phyloP scores from a whole-genome alignment of 2,797 vertebrate genomes.

The Anguilla anguilla region DNA sequence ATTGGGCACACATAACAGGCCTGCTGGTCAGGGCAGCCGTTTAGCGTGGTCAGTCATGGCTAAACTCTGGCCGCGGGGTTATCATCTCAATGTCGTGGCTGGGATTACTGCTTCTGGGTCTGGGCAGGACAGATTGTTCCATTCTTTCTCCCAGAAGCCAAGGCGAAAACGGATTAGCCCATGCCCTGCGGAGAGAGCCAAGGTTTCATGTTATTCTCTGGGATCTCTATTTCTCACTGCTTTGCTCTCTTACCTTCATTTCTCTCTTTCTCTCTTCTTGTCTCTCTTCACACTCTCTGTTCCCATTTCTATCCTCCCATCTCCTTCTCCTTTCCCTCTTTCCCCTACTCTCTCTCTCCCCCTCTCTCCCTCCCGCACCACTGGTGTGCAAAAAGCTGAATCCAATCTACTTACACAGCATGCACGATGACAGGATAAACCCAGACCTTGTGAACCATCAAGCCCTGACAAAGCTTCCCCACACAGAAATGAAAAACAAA shows the following conservation, averaged over 20 bases:
- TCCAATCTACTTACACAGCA: conserved; percentile 22
- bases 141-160: neutral
- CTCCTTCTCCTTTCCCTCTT: conserved; percentile 6
- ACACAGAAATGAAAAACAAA: conserved; percentile 3
- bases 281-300: neutral
- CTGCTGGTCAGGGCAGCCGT: neutral
- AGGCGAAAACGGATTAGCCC: conserved; percentile 2
- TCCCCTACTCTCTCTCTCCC: neutral
- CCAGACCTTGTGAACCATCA: neutral
- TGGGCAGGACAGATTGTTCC: neutral
- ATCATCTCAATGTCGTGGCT: conserved; percentile 3
- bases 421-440: neutral
- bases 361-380: neutral
- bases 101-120: conserved; percentile 2
- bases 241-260: neutral
- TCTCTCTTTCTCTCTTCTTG: neutral
- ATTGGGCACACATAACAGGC: neutral
- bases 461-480: conserved; percentile 6
- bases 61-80: neutral
- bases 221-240: neutral
- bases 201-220: neutral
- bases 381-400: conserved; percentile 14
- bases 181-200: conserved; percentile 13
- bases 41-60: neutral
- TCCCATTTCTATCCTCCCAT: neutral